These are phyloP conservation scores for Acanthurus tractus DNA, from an alignment of 2,797 vertebrate genomes.

Conservation along the genomic window DNA sequence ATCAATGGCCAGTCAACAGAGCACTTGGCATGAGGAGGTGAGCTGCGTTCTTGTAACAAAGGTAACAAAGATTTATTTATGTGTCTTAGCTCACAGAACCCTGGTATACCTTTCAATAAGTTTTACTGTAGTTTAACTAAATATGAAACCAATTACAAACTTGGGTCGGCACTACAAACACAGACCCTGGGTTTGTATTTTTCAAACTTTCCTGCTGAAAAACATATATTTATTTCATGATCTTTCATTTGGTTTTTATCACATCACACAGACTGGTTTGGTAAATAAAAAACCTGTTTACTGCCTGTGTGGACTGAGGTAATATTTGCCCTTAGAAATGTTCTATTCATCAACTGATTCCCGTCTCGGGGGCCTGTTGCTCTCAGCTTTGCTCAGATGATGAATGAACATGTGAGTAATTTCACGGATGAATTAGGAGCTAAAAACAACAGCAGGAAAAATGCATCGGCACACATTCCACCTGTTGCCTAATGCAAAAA, in stretches of 20 bases:
- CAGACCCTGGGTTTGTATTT: constrained; percentile 27
- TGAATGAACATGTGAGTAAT: constrained; percentile 84
- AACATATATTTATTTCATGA: constrained; percentile 58
- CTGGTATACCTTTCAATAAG: constrained; percentile 75
- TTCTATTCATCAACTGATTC: constrained; percentile 76
- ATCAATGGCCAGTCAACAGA: constrained; percentile 78
- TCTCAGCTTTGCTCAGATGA: constrained; percentile 73
- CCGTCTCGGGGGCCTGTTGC: constrained; percentile 58
- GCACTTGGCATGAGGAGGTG: constrained; percentile 74
- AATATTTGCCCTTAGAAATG: constrained; percentile 74
- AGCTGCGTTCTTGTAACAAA: constrained; percentile 73
- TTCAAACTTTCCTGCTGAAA: constrained; percentile 30
- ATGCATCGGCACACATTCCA: constrained; percentile 76
- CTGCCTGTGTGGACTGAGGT: constrained; percentile 67
- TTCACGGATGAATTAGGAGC: constrained; percentile 84
- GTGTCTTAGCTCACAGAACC: constrained; percentile 77
- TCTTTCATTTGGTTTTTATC: constrained; percentile 65
- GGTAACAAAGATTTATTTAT: constrained; percentile 81
- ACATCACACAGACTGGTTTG: constrained; percentile 59
- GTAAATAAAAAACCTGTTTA: constrained; percentile 83
- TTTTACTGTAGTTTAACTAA: constrained; percentile 76
- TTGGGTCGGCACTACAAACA: constrained; percentile 72
- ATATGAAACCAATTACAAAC: constrained; percentile 83
- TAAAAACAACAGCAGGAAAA: constrained; percentile 81
- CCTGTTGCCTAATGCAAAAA: constrained; percentile 71